Conservation (phyloP, 2,888 invertebrate genomes). For the Limnephilus marmoratus region DNA sequence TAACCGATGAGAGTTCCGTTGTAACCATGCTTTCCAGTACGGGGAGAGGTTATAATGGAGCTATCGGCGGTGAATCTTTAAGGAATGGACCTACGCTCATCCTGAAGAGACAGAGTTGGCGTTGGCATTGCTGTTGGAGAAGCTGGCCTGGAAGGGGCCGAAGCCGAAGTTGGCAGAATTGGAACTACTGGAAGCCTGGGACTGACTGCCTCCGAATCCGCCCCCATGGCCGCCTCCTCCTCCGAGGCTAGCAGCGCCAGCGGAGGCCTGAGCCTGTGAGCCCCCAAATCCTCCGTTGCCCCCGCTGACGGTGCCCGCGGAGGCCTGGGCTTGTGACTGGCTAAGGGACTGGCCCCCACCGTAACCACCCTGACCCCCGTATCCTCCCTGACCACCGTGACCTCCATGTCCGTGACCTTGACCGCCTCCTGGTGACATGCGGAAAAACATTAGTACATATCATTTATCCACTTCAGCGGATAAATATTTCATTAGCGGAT, state of each 20-base stretch:
- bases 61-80: background rate
- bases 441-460: background rate
- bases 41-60: background rate
- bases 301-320: constrained; percentile 50
- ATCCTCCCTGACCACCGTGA: constrained; percentile 25
- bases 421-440: background rate
- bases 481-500: background rate
- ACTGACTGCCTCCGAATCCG: constrained; percentile 56
- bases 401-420: constrained; percentile 4
- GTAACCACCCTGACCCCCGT: constrained; percentile 23
- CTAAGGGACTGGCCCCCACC: constrained; percentile 64
- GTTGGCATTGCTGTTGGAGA: constrained; percentile 67
- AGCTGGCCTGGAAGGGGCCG: constrained; percentile 69
- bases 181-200: constrained; percentile 68
- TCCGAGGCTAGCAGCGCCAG: constrained; percentile 51
- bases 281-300: constrained; percentile 60
- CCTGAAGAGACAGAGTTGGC: constrained; percentile 56
- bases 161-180: constrained; percentile 69
- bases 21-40: background rate
- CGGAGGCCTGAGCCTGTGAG: constrained; percentile 54
- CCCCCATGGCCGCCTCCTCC: constrained; percentile 64
- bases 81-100: constrained; percentile 54
- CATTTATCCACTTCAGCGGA: background rate
- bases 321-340: constrained; percentile 60
- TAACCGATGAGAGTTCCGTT: background rate